phyloP scores from a whole-genome alignment of 2,888 invertebrate genomes.

The Melanotus villosus region DNA sequence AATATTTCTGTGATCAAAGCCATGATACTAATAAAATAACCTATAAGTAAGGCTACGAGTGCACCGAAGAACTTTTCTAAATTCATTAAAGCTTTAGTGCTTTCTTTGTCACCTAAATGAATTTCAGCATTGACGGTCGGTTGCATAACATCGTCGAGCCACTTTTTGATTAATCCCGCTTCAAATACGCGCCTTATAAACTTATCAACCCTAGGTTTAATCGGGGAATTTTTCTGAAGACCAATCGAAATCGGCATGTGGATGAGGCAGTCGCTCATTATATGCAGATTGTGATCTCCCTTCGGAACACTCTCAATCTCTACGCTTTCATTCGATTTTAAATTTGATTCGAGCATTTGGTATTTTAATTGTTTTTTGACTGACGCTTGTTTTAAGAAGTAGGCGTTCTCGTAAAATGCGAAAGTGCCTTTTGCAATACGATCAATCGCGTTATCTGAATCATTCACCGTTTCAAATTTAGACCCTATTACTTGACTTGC shows the following conservation, averaged over 20 bases:
- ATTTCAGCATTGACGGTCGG: constrained; percentile 72
- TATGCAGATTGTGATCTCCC: constrained; percentile 73
- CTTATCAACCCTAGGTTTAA: constrained; percentile 79
- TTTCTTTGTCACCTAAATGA: constrained; percentile 64
- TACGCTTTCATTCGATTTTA: constrained; percentile 43
- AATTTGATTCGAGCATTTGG: constrained; percentile 51
- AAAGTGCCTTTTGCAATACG: constrained; percentile 79
- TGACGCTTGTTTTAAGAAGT: constrained; percentile 78
- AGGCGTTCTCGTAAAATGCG: constrained; percentile 85
- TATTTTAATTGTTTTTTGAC: constrained; percentile 72
- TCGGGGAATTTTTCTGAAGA: constrained; percentile 85
- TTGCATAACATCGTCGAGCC: constrained; percentile 82
- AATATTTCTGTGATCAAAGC: constrained; percentile 75
- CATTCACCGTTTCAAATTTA: constrained; percentile 76
- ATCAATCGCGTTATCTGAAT: constrained; percentile 76
- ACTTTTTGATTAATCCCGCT: constrained; percentile 83
- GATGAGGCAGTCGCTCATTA: constrained; percentile 86
- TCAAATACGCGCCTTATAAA: constrained; percentile 79
- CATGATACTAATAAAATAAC: constrained; percentile 75
- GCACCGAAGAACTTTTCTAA: constrained; percentile 85
- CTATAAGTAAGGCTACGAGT: constrained; percentile 79
- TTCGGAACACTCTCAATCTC: constrained; percentile 39
- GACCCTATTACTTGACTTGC: constrained; percentile 77
- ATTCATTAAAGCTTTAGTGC: constrained; percentile 83
- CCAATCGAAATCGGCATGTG: constrained; percentile 87